Evolutionary conservation across 1,140 invertebrate genomes (phyloP), one percentile per base, ranked within the genome.

Genomic region (Lasioglossum baleicum): DNA sequence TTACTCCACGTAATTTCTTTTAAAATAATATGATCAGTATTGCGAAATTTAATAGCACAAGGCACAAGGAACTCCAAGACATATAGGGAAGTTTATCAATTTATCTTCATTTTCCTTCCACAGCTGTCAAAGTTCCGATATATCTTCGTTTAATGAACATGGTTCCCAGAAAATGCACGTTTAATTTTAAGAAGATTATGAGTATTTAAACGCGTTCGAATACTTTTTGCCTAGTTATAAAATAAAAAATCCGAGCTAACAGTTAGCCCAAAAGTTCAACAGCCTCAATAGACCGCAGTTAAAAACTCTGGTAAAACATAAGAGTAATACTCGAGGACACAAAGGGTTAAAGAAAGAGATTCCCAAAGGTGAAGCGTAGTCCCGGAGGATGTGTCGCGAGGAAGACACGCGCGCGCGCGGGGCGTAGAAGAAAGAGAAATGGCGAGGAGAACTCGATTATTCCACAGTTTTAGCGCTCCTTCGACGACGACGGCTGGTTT

Each of bases 391-490:
- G 70, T 56, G 60, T 53, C 44, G 35, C 48, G 10, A 61, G 26
- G 51, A 22, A 60, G 26, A 44, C 20, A 17, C 65, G 80, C 8
- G 0, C 35, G 35, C 35, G 35, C 8, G 0, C 35, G 35, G 3
- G 35, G 10, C 44, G 65, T 60, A 26, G 15, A 60, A 20, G 35
- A 7, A 48, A 48, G 40, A 66, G 53, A 70, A 56, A 73, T 10
- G 67, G 56, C 72, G 70, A 31, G 31, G 17, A 42, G 51, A 71
- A 83, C 78, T 83, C 68, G 68, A 83, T 84, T 83, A 81, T 81
- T 83, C 64, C 67, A 66, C 53, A 58, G 60, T 73, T 84, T 83
- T 72, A 70, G 42, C 42, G 35, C 58, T 72, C 26, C 67, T 75
- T 73, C 66, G 60, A 40, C 20, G 60, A 40, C 20, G 66, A 61